Conservation (phyloP, 2,888 invertebrate species). For the Ophioninae sp. region DNA sequence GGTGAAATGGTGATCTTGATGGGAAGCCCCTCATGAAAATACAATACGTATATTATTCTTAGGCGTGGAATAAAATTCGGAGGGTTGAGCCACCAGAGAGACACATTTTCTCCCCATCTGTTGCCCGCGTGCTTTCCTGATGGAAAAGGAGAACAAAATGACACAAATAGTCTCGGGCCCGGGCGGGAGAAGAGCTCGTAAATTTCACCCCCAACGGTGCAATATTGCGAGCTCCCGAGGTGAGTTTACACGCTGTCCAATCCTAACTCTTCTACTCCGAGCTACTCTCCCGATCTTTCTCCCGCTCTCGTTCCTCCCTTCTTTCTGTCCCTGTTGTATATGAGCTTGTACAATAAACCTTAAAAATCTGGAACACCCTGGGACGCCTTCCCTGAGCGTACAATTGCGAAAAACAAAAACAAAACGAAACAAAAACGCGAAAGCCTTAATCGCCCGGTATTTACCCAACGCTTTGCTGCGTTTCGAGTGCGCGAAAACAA, state of each 20-base stretch:
- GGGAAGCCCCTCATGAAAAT: no score
- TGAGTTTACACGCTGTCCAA: slow-evolving; percentile 58
- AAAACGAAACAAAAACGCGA: slow-evolving; percentile 3
- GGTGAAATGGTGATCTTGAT: no score
- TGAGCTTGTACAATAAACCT: slow-evolving; percentile 18
- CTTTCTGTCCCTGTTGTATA: slow-evolving; percentile 3
- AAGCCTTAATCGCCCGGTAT: slow-evolving; percentile 29
- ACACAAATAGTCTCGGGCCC: slow-evolving; percentile 39
- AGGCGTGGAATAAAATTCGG: slow-evolving; percentile 42
- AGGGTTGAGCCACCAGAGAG: slow-evolving; percentile 23
- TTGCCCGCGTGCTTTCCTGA: slow-evolving; percentile 25
- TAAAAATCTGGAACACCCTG: slow-evolving; percentile 39
- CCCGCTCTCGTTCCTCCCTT: slow-evolving; percentile 23
- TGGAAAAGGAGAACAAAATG: slow-evolving; percentile 36
- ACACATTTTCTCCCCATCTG: neutral
- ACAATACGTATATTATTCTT: neutral
- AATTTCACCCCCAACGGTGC: slow-evolving; percentile 59
- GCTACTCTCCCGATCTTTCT: slow-evolving; percentile 50
- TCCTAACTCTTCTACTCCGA: slow-evolving; percentile 59
- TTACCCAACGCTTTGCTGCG: slow-evolving; percentile 14
- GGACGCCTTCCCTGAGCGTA: slow-evolving; percentile 15
- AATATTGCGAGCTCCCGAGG: slow-evolving; percentile 60
- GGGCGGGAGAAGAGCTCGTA: slow-evolving; percentile 53
- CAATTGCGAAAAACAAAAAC: slow-evolving; percentile 1
- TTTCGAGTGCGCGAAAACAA: slow-evolving; percentile 21